Conservation (phyloP, 1,140 invertebrate species). For the Stenopsyche tienmushanensis region DNA sequence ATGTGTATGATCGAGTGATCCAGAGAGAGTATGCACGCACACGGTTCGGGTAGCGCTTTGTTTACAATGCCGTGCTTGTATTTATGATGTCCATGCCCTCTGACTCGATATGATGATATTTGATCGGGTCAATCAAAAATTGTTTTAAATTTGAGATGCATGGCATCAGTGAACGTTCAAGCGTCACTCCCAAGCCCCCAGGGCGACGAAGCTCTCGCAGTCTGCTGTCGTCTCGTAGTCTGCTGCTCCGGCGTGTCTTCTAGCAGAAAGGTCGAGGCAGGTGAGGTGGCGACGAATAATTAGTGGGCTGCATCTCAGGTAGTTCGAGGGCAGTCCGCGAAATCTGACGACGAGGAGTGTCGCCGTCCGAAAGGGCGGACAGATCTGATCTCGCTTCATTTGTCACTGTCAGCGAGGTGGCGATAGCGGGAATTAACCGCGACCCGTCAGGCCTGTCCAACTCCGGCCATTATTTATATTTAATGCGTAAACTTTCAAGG, state of each 20-base stretch:
- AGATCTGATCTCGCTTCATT: slow-evolving; percentile 39
- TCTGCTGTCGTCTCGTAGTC: not conserved
- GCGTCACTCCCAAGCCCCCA: too few species aligned
- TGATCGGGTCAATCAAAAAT: too few species aligned
- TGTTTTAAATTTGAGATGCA: too few species aligned
- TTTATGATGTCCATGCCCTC: too few species aligned
- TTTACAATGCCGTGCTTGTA: too few species aligned
- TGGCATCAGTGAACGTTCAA: too few species aligned
- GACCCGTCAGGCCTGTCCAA: slow-evolving; percentile 5
- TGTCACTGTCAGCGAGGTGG: slow-evolving; percentile 41
- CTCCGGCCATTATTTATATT: too few species aligned
- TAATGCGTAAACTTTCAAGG: too few species aligned
- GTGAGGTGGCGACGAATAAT: slow-evolving; percentile 19
- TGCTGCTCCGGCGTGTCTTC: not conserved
- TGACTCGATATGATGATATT: too few species aligned
- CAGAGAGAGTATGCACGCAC: too few species aligned
- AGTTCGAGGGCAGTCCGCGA: slow-evolving; percentile 14
- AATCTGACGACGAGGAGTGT: slow-evolving; percentile 9
- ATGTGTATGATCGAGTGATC: too few species aligned
- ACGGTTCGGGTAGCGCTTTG: too few species aligned
- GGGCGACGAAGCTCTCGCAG: not conserved
- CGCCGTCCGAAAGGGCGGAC: slow-evolving; percentile 5
- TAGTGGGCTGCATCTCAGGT: slow-evolving; percentile 24
- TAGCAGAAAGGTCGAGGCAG: not conserved
- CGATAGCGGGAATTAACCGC: slow-evolving; percentile 31